phyloP scores from a whole-genome alignment of 1,140 invertebrate genomes.

The Melitaea cinxia region DNA sequence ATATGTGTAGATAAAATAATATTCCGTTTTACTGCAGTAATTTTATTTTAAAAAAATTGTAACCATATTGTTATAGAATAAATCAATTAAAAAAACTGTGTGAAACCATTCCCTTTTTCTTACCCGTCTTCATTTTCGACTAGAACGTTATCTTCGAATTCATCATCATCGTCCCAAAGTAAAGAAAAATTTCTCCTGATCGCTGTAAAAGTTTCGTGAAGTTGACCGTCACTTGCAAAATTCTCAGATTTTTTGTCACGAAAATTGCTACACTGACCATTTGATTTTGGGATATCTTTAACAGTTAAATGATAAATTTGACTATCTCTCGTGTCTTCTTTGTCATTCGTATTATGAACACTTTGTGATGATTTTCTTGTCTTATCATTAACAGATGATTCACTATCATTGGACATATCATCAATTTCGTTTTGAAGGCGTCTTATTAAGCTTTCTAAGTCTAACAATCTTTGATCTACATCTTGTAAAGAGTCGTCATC shows the following conservation, averaged over 20 bases:
- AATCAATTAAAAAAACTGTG: too few relatives aligned
- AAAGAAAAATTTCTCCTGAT: conserved; percentile 32
- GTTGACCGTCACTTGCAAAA: background rate
- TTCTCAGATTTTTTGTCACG: background rate
- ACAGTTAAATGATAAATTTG: background rate
- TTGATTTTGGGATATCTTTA: background rate
- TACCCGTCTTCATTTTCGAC: background rate
- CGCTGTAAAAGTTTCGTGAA: conserved; percentile 10
- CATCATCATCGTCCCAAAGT: conserved; percentile 30
- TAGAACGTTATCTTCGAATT: conserved; percentile 7
- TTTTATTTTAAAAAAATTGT: too few relatives aligned
- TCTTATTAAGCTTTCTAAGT: conserved; percentile 54
- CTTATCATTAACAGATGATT: conserved; percentile 12
- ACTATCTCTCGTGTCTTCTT: background rate
- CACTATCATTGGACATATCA: conserved; percentile 37
- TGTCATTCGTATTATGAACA: background rate
- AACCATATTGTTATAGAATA: too few relatives aligned
- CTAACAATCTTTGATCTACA: conserved; percentile 53
- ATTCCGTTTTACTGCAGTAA: too few relatives aligned
- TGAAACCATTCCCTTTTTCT: too few relatives aligned
- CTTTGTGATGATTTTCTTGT: background rate
- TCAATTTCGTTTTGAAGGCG: conserved; percentile 53
- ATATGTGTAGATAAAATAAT: too few relatives aligned
- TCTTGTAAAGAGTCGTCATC: conserved; percentile 29
- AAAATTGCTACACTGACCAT: background rate